Conservation (phyloP, 2,113 vertebrate species). For the Tyrannus savana region DNA sequence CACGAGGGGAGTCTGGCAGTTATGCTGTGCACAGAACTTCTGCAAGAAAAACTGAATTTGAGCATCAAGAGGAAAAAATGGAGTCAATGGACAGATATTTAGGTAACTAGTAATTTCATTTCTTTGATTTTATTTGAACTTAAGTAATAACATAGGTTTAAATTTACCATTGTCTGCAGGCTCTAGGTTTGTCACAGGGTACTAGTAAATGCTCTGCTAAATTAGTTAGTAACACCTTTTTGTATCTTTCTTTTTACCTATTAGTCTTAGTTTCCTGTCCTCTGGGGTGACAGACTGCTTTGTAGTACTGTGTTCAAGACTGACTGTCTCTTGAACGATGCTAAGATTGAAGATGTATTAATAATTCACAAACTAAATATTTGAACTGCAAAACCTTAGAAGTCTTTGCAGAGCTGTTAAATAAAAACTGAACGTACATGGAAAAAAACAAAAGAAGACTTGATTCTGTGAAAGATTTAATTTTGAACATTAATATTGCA, state of each 20-base stretch:
- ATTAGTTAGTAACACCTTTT: not conserved
- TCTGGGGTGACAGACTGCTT: not conserved
- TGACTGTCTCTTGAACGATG: not conserved
- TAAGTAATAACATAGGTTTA: not conserved
- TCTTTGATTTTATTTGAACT: not conserved
- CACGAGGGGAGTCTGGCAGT: not conserved
- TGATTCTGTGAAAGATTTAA: not conserved
- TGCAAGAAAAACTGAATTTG: not conserved
- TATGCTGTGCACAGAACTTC: not conserved
- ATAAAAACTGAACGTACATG: not conserved
- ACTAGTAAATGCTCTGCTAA: not conserved
- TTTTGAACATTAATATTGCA: not conserved
- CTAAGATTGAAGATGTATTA: not conserved
- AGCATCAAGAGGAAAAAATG: not conserved
- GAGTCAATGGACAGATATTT: conserved; percentile 78
- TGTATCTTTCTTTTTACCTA: not conserved
- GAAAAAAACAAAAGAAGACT: not conserved
- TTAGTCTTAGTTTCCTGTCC: not conserved
- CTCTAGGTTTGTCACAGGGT: not conserved
- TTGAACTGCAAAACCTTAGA: not conserved
- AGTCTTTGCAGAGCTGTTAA: not conserved
- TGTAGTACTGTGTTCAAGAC: not conserved
- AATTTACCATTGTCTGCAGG: not conserved
- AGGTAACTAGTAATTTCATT: conserved; percentile 74
- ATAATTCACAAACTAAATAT: not conserved